Evolutionary conservation across 2,797 vertebrate species (phyloP).

Genomic region (Emys orbicularis): DNA sequence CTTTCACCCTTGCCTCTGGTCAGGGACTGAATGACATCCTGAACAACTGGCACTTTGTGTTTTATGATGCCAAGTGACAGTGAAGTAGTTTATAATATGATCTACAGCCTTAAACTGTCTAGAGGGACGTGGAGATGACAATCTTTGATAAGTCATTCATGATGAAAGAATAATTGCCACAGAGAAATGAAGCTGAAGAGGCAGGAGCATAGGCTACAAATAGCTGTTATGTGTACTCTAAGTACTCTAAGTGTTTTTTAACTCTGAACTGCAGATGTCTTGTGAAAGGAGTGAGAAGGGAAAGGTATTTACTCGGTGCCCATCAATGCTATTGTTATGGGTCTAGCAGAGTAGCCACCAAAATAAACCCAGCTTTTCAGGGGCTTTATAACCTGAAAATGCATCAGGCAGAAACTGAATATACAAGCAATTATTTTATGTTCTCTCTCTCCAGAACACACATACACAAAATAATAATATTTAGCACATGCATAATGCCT

Average conservation of each 20-base stretch:
- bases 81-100: conserved; percentile 51
- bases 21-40: conserved; percentile 58
- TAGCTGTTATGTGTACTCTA: conserved; percentile 18
- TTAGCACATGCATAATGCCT: not conserved
- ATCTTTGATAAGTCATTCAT: conserved; percentile 56
- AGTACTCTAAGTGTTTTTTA: not conserved
- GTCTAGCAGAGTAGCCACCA: not conserved
- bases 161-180: conserved; percentile 45
- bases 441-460: not conserved
- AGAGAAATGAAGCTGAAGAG: conserved; percentile 15
- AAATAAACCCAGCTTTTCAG: not conserved
- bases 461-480: not conserved
- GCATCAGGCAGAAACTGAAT: not conserved
- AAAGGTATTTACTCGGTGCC: not conserved
- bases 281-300: not conserved
- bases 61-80: conserved; percentile 52
- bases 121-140: conserved; percentile 3
- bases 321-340: not conserved
- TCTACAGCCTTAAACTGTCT: conserved; percentile 56
- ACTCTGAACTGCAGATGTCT: not conserved
- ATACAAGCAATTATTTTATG: not conserved
- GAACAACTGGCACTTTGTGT: conserved; percentile 64
- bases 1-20: conserved; percentile 61
- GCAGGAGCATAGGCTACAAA: not conserved
- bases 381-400: not conserved